Conservation (phyloP, 2,888 invertebrate genomes). For the Myathropa florea region DNA sequence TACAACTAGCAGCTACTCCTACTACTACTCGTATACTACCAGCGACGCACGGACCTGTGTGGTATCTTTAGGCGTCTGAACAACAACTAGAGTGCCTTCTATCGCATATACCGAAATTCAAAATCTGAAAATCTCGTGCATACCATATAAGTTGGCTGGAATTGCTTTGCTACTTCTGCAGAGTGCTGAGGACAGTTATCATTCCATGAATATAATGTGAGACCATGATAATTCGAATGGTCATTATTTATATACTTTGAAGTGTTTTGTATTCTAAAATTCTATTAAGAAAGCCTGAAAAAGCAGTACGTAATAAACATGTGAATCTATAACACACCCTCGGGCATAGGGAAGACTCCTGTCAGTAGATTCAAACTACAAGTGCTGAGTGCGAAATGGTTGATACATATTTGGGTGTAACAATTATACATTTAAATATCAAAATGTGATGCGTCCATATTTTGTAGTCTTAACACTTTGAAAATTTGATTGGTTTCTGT, state of each 20-base stretch:
- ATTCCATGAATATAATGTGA: constrained; percentile 73
- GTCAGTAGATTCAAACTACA: not conserved
- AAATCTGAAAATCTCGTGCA: constrained; percentile 72
- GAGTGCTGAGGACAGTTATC: constrained; percentile 70
- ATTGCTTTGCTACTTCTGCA: constrained; percentile 55
- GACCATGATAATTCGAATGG: constrained; percentile 78
- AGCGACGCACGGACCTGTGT: not conserved
- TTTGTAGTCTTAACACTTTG: constrained; percentile 34
- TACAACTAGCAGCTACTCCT: constrained; percentile 12
- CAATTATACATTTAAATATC: constrained; percentile 62
- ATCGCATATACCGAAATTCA: constrained; percentile 53
- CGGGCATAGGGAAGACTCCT: constrained; percentile 10
- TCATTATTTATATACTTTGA: constrained; percentile 80
- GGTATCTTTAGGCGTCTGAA: constrained; percentile 51
- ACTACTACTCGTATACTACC: not conserved
- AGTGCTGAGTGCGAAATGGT: not conserved
- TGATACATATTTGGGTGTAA: constrained; percentile 49
- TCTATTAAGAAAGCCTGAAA: constrained; percentile 78
- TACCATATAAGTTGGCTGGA: constrained; percentile 66
- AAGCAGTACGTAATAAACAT: constrained; percentile 14
- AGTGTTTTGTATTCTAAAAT: constrained; percentile 80
- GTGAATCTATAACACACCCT: constrained; percentile 16
- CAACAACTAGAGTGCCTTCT: constrained; percentile 24
- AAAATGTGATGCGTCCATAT: constrained; percentile 44
- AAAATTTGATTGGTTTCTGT: constrained; percentile 28